Base-by-base conservation (phyloP, 2,888 invertebrate genomes). In the Axea sp. region DNA sequence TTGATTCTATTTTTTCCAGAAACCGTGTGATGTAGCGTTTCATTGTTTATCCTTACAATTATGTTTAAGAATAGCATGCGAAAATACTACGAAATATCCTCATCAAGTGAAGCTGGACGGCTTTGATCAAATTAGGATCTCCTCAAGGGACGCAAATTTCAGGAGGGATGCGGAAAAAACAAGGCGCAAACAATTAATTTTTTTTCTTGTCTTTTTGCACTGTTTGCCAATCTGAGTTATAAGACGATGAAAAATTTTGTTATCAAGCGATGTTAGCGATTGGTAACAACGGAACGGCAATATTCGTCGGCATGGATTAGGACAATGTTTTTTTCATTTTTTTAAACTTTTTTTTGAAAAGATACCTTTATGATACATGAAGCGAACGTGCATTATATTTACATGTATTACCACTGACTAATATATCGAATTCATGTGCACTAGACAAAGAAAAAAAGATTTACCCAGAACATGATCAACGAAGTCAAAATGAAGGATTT, bases 61-160 rank as follows among this genome's bases (percentile, higher is more conserved):
- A 82, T 80, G 78, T 80, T 71, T 67, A 77, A 76, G 75, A 77
- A 76, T 83, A 78, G 81, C 82, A 80, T 86, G 86, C 84, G 84
- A 87, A 86, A 87, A 87, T 87, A 87, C 82, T 79, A 83, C 82
- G 83, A 83, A 83, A 85, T 86, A 86, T 86, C 82, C 83, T 86
- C 84, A 84, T 84, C 81, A 83, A 83, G 83, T 85, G 84, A 86
- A 87, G 86, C 83, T 87, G 87, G 87, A 87, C 87, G 87, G 87
- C 86, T 86, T 82, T 86, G 85, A 86, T 86, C 80, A 86, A 87
- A 87, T 86, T 86, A 87, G 86, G 85, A 86, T 86, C 80, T 83
- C 81, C 82, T 83, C 77, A 75, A 84, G 85, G 84, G 82, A 85
- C 83, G 85, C 81, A 83, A 82, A 82, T 77, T 78, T 82, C 49